These are phyloP conservation scores for Pammene aurita DNA, from an alignment of 2,888 invertebrate species.

Conservation along the genomic window DNA sequence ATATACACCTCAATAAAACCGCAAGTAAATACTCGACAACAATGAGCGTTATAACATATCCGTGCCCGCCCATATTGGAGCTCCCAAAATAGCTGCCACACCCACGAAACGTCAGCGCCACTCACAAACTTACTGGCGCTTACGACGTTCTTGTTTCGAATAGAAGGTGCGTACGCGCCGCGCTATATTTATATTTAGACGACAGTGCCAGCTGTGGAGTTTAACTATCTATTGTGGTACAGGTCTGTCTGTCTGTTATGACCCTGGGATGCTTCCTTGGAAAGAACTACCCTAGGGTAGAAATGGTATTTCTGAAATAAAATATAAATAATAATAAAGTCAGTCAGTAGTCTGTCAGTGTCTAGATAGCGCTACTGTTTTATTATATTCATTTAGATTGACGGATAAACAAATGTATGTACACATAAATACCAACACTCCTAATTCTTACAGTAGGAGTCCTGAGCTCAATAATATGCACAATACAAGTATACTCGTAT, in stretches of 20 bases:
- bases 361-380: too few relatives aligned
- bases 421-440: too few relatives aligned
- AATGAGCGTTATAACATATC: conserved; percentile 13
- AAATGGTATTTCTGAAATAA: too few relatives aligned
- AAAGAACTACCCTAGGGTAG: too few relatives aligned
- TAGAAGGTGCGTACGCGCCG: conserved; percentile 1
- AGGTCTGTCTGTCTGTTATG: conserved; percentile 13
- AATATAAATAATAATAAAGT: too few relatives aligned
- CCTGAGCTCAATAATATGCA: too few relatives aligned
- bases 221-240: conserved; percentile 24
- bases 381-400: too few relatives aligned
- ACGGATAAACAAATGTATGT: too few relatives aligned
- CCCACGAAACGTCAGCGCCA: not conserved
- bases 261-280: not conserved
- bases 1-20: not conserved
- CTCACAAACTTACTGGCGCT: not conserved
- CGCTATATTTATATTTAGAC: conserved; percentile 18
- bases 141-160: not conserved
- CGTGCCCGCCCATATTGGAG: conserved; percentile 13
- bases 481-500: too few relatives aligned
- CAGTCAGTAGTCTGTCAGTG: too few relatives aligned
- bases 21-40: conserved; percentile 11
- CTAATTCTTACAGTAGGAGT: too few relatives aligned
- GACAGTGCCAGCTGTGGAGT: conserved; percentile 21
- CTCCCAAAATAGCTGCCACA: not conserved